Percentiles rank a stretch among this genome's conserved stretches.
phyloP scores from a whole-genome alignment of 2,113 vertebrate genomes.

The rabbit (Oryctolagus cuniculus) region mOryCun1.1 NC_091434.1:30253001-30253500 shows the following conservation, averaged over 20 bases:
- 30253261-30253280: background rate
- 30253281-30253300: background rate
- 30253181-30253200: background rate
- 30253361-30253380: conserved; percentile 30
- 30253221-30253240: background rate
- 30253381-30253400: background rate
- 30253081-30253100: no score
- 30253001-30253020: background rate
- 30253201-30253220: conserved; percentile 32
- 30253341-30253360: background rate
- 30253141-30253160: background rate
- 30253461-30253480: background rate
- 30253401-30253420: background rate
- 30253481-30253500: conserved; percentile 15
- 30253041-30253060: no score
- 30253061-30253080: no score
- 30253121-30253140: no score
- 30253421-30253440: background rate
- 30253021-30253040: no score
- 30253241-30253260: background rate
- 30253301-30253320: conserved; percentile 3
- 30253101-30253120: no score
- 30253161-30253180: conserved; percentile 1
- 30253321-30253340: background rate
- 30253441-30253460: conserved; percentile 2